Evolutionary conservation across 2,888 invertebrate genomes (phyloP).

Genomic region (Agriopis aurantiaria): DNA sequence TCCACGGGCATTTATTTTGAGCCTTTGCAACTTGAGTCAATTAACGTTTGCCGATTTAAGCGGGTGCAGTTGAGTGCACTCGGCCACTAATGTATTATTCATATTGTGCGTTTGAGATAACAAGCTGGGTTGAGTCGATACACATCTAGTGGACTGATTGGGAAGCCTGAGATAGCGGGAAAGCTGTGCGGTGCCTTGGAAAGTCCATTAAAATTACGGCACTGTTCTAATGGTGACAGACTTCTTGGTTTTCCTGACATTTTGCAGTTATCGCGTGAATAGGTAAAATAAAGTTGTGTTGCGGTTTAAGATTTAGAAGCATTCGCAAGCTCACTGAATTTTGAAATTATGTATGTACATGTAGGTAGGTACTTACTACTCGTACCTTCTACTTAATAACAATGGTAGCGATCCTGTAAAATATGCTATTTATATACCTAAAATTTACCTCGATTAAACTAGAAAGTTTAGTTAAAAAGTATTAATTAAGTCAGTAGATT

Average conservation of each 20-base stretch:
- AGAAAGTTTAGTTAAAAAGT: too few relatives aligned
- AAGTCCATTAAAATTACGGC: constrained; percentile 71
- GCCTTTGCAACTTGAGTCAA: constrained; percentile 75
- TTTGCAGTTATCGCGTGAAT: constrained; percentile 25
- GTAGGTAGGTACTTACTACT: too few relatives aligned
- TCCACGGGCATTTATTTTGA: constrained; percentile 73
- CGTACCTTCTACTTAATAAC: too few relatives aligned
- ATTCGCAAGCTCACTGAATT: too few relatives aligned
- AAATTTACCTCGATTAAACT: too few relatives aligned
- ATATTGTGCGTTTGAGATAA: constrained; percentile 86
- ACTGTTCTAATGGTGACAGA: constrained; percentile 43
- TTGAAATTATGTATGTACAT: too few relatives aligned
- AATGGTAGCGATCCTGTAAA: too few relatives aligned
- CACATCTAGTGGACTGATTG: constrained; percentile 83
- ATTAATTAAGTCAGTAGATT: too few relatives aligned
- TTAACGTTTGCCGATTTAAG: constrained; percentile 84
- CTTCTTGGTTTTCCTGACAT: constrained; percentile 50
- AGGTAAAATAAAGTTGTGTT: neutral
- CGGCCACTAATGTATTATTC: constrained; percentile 84
- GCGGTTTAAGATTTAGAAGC: too few relatives aligned
- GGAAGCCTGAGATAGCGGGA: constrained; percentile 67
- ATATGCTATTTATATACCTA: too few relatives aligned
- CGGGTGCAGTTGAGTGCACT: constrained; percentile 64
- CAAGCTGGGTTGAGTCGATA: constrained; percentile 83
- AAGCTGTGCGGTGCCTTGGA: constrained; percentile 58